Percentiles rank a stretch among this genome's conserved stretches.
Conservation (phyloP, 2,797 vertebrate species). For the Danio aesculapii region DNA sequence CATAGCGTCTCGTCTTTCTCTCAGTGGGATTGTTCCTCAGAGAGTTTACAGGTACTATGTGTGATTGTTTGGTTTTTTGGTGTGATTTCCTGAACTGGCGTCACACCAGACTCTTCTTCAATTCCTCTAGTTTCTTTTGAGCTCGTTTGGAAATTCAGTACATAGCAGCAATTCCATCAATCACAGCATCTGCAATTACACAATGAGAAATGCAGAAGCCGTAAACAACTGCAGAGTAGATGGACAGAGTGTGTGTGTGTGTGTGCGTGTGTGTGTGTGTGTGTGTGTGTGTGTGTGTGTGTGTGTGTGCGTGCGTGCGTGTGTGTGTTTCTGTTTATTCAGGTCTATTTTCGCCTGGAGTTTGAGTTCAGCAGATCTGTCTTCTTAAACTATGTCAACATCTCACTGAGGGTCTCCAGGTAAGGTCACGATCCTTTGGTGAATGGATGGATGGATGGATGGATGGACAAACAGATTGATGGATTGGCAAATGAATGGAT, state of each 20-base stretch:
- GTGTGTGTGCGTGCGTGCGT: too few species aligned
- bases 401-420: conserved; percentile 83
- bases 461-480: too few species aligned
- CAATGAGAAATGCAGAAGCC: not conserved
- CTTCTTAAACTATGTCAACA: conserved; percentile 83
- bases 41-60: conserved; percentile 1
- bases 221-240: not conserved
- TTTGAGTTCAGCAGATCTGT: conserved; percentile 88
- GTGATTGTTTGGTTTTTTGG: conserved; percentile 7
- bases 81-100: not conserved
- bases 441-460: too few species aligned
- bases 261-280: too few species aligned
- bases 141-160: not conserved
- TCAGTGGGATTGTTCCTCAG: not conserved
- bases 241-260: not conserved
- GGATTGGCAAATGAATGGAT: too few species aligned
- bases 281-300: too few species aligned
- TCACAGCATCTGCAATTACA: not conserved
- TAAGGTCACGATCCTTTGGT: conserved; percentile 55
- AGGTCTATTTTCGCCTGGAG: conserved; percentile 92
- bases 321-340: conserved; percentile 21
- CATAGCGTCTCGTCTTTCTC: not conserved
- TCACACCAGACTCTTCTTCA: not conserved
- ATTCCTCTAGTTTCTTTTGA: not conserved
- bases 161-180: not conserved